Evolutionary conservation across 2,797 vertebrate species (phyloP), one percentile per base, ranked within the genome.

Genomic region (Sternotherus odoratus): DNA sequence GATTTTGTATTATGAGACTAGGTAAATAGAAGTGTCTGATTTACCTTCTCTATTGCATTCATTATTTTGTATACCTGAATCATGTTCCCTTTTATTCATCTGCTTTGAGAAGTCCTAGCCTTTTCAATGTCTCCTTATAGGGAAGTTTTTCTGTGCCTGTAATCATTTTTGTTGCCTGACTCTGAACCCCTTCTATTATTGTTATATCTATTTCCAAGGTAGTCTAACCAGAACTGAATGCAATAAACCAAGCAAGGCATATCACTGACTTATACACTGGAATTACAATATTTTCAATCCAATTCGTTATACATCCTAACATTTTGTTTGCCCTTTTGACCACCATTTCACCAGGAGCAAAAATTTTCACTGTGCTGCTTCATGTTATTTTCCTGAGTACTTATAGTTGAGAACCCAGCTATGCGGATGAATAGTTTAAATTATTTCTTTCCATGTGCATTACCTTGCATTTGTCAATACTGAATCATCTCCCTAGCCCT

Each of bases 401-500:
- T 8, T 77, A 2, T 77, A 85, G 21, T 43, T 33, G 50, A 83
- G 36, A 85, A 57, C 49, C 82, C 66, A 80, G 49, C 63, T 87
- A 30, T 15, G 9, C 28, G 43, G 7, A 36, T 36, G 63, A 69
- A 88, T 30, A 80, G 24, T 8, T 85, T 92, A n/a, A 33, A 19
- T 23, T 19, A 50, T 77, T 54, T 74, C 77, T 4, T 1, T 60
- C 43, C 54, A 28, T 48, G 54, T 82, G 24, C 12, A n/a, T 39
- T 69, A 69, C n/a, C n/a, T 69, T 39, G n/a, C 36, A 69, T 82
- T 91, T 91, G 30, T 80, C 46, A 90, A 12, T 91, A 92, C 91
- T 9, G 10, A 82, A 36, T 87, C 53, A 7, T 75, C n/a, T 86
- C 13, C 56, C n/a, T 19, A 83, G 75, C 63, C 15, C n/a, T 72